Evolutionary conservation across 2,888 invertebrate species (phyloP), one percentile per base, ranked within the genome.

Genomic region (Polylopha cassiicola): DNA sequence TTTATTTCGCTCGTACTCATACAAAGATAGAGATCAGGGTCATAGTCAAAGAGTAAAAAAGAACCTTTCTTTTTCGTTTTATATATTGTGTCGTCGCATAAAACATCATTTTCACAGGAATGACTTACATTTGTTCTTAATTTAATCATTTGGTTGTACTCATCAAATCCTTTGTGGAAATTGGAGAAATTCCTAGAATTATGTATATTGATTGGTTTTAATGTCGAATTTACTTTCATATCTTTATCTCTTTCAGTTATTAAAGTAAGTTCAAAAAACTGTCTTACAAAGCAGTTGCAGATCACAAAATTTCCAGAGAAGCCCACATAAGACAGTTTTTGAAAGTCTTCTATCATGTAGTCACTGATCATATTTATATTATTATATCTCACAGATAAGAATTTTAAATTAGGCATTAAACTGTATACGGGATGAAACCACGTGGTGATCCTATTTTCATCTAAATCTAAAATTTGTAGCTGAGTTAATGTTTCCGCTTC

Each of bases 251-350:
- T 0, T 13, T 38, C 4, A 39, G 44, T 37, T 63, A 65, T 46
- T 0, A 55, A 44, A 0, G 73, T 73, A 8, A 72, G 50, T 20
- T 87, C 84, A 18, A 86, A 75, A 4, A 89, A 65, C n/a, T 88
- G 82, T 37, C 85, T 76, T 0, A 86, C 59, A 2, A 80, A 63
- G 43, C 90, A 90, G 33, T 87, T 87, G 53, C 91, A 91, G 0
- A 89, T 69, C 10, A 90, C 82, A 4, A 84, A 82, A 53, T 91
- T 92, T 0, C 74, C 75, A 0, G 87, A 80, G 0, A 91, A 32
- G 1, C 81, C 84, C 0, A 91, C 43, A 37, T 78, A 86, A 0
- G 73, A 57, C 1, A 89, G 42, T 0, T 65, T 49, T 1, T 66
- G 55, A 3, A 91, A 72, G 48, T 91, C 91, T 7, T 62, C 48